These are phyloP conservation scores for Cenopis cana DNA, from an alignment of 2,888 invertebrate genomes.

Conservation along the genomic window DNA sequence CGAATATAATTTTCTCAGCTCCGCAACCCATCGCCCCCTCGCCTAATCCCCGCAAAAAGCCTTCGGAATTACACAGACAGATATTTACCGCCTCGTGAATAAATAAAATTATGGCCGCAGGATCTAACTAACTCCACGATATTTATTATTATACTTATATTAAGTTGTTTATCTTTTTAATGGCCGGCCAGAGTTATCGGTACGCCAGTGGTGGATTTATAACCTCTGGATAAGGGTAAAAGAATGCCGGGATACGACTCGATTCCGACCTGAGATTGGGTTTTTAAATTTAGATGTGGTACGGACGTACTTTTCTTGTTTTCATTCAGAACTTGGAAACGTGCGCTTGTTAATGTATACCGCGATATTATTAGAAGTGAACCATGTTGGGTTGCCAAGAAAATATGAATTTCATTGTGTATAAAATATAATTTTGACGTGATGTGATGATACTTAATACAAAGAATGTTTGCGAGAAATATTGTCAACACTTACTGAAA, in stretches of 20 bases:
- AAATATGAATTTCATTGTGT: slow-evolving; percentile 16
- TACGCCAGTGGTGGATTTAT: slow-evolving; percentile 80
- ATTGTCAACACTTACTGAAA: slow-evolving; percentile 24
- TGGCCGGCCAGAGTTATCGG: slow-evolving; percentile 77
- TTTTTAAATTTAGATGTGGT: slow-evolving; percentile 83
- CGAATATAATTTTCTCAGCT: slow-evolving; percentile 84
- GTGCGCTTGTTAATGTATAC: slow-evolving; percentile 34
- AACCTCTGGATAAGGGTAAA: slow-evolving; percentile 78
- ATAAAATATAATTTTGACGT: slow-evolving; percentile 29
- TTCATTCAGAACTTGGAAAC: slow-evolving; percentile 48
- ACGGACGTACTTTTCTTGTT: slow-evolving; percentile 66
- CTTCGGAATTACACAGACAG: slow-evolving; percentile 83
- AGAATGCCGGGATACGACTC: slow-evolving; percentile 70
- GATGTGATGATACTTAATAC: slow-evolving; percentile 21
- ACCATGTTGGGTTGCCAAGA: slow-evolving; percentile 24
- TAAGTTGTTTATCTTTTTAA: slow-evolving; percentile 85
- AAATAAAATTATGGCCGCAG: slow-evolving; percentile 83
- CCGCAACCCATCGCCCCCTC: slow-evolving; percentile 81
- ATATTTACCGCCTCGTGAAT: slow-evolving; percentile 84
- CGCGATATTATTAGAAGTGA: slow-evolving; percentile 26
- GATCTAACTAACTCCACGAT: slow-evolving; percentile 73
- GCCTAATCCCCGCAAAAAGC: slow-evolving; percentile 82
- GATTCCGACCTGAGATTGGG: slow-evolving; percentile 78
- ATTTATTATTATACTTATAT: slow-evolving; percentile 84
- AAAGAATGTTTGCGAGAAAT: slow-evolving; percentile 13